Base-by-base conservation (phyloP, 2,888 invertebrate species). In the Mechanitis messenoides region DNA sequence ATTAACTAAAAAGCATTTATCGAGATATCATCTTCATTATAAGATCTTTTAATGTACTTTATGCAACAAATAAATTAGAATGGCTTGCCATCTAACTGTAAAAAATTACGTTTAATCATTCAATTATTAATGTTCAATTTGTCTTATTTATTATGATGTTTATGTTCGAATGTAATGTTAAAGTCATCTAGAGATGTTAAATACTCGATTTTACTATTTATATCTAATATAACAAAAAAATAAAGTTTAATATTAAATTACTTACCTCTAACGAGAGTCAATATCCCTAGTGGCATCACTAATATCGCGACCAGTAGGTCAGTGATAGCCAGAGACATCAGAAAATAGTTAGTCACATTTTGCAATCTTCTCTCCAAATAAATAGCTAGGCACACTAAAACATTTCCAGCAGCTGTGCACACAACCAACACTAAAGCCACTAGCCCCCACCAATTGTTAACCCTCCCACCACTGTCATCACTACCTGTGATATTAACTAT, bases 271-370 rank as follows among this genome's bases (percentile, higher is more conserved):
- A 96, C 93, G 63, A 96, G 87, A 5, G 95, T 95, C 67, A 96
- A 84, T 73, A 96, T 96, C 58, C 97, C 97, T 67, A 98, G 90
- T 1, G 98, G 98, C 98, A 98, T 98, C 68, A 98, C 98, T 71
- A 98, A 90, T 33, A 97, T 92, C 53, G 97, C 97, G 2, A 98
- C 98, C 91, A 98, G 94, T 56, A 98, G 92, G 86, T 98, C 98
- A 12, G 98, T 98, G 70, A 98, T 95, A 59, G 98, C 98, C 78
- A 98, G 85, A 4, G 98, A 98, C 94, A 98, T 95, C 76, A 98
- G 92, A 80, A 98, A 98, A 84, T 98, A 98, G 87, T 98, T 98
- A 75, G 98, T 98, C 64, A 98, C 97, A 91, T 97, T 98, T 86
- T 98, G 98, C 65, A 98, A 90, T 20, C 97, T 92, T 61, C 96